A percentile compares a stretch with the other conserved stretches of the same genome.
These are phyloP conservation scores for Calameuta idolon DNA, from an alignment of 2,888 invertebrate species.

Conservation along the genomic window DNA sequence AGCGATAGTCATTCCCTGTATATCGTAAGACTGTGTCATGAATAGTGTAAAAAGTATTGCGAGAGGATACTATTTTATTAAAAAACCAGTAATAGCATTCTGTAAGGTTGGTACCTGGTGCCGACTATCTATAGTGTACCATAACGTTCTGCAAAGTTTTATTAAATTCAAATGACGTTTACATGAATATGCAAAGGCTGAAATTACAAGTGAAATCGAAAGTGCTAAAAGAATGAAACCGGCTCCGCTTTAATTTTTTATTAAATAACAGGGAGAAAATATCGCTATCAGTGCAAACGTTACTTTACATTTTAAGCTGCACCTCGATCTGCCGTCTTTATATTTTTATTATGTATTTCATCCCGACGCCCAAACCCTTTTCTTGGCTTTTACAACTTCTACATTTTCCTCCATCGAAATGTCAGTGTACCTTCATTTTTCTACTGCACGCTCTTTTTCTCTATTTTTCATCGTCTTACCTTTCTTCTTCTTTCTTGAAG, in stretches of 20 bases:
- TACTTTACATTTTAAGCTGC: background rate
- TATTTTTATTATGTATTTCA: background rate
- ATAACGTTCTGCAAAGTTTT: background rate
- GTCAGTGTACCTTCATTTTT: background rate
- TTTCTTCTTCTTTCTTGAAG: too few species aligned
- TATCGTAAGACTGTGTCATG: background rate
- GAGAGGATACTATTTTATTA: background rate
- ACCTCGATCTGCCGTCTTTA: background rate
- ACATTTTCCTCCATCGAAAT: background rate
- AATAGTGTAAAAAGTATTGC: background rate
- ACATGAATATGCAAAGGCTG: slow-evolving; percentile 1
- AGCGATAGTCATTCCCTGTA: background rate
- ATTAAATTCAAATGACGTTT: background rate
- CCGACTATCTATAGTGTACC: background rate
- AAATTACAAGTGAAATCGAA: slow-evolving; percentile 3
- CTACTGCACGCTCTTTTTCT: background rate
- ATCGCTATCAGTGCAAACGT: background rate
- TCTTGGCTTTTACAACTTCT: background rate
- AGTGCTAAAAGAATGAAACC: background rate
- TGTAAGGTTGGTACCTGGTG: background rate
- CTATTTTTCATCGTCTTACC: background rate
- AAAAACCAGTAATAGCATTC: background rate
- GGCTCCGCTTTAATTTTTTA: background rate
- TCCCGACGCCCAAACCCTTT: background rate
- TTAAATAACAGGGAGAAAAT: background rate